These are phyloP conservation scores for Drosophila navojoa DNA, from an alignment of 1,140 invertebrate species.

Conservation along the genomic window DNA sequence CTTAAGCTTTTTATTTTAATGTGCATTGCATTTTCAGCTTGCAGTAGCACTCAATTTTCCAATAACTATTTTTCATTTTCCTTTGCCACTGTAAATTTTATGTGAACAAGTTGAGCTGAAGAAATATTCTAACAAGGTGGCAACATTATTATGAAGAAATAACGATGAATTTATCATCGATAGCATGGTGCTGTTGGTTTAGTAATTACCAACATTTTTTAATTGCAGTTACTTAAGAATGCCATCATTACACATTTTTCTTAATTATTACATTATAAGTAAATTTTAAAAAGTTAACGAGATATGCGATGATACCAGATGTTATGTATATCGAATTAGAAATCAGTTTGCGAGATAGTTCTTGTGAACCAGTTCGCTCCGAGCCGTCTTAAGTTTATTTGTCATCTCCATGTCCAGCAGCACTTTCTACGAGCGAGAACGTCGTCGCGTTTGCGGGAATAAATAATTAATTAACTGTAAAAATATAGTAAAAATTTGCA, in stretches of 20 bases:
- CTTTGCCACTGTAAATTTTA: slow-evolving; percentile 15
- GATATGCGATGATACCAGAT: neutral
- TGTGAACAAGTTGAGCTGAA: slow-evolving; percentile 15
- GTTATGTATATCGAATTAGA: slow-evolving; percentile 9
- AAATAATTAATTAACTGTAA: slow-evolving; percentile 69
- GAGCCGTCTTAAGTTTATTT: slow-evolving; percentile 6
- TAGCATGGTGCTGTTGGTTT: neutral
- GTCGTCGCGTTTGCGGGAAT: slow-evolving; percentile 61
- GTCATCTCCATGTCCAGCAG: slow-evolving; percentile 28
- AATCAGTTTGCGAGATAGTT: neutral
- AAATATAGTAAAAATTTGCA: slow-evolving; percentile 55
- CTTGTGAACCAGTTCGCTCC: neutral
- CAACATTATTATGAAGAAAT: neutral
- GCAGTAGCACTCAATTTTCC: slow-evolving; percentile 51
- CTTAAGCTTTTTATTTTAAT: slow-evolving; percentile 30
- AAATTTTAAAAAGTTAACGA: neutral
- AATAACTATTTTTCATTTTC: slow-evolving; percentile 67
- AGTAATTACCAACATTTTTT: neutral
- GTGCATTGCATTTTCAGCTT: slow-evolving; percentile 52
- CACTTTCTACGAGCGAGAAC: slow-evolving; percentile 43
- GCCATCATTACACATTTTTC: no score
- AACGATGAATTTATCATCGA: slow-evolving; percentile 15
- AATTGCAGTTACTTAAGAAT: neutral
- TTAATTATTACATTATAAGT: no score
- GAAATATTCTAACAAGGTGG: slow-evolving; percentile 4